A percentile compares a stretch with the other conserved stretches of the same genome.
These are phyloP conservation scores for Acanthococcus lagerstroemiae DNA, from an alignment of 2,888 invertebrate genomes.

Conservation along the genomic window DNA sequence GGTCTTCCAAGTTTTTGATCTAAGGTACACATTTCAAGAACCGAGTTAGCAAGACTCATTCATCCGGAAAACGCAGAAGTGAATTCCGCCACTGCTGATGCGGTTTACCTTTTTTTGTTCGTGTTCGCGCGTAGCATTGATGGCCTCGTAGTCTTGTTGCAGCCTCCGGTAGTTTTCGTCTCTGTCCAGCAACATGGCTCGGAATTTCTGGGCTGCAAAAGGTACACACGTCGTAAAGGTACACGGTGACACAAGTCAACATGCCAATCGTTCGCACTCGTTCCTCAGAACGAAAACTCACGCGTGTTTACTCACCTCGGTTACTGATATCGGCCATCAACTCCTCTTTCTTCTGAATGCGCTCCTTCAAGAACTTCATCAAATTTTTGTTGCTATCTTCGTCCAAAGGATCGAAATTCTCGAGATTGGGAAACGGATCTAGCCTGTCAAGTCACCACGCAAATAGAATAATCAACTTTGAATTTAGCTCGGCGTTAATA, in stretches of 20 bases:
- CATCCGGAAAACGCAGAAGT: too few relatives aligned
- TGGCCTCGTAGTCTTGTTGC: conserved; percentile 53
- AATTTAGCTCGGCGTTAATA: too few relatives aligned
- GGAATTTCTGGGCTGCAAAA: conserved; percentile 45
- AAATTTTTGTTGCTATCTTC: conserved; percentile 55
- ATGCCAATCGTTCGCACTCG: too few relatives aligned
- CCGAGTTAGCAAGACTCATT: too few relatives aligned
- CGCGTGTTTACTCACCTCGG: conserved; percentile 50
- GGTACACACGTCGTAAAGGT: too few relatives aligned
- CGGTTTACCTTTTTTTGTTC: conserved; percentile 55
- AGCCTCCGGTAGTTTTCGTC: background rate
- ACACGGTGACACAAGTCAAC: too few relatives aligned
- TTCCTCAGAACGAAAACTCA: too few relatives aligned
- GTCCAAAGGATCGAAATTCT: conserved; percentile 56
- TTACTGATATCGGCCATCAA: conserved; percentile 54
- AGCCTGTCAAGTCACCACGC: too few relatives aligned
- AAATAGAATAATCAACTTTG: too few relatives aligned
- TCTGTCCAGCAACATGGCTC: conserved; percentile 41
- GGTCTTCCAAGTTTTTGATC: too few relatives aligned
- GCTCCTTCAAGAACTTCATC: conserved; percentile 57
- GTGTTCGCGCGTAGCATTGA: conserved; percentile 58
- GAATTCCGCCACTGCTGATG: too few relatives aligned
- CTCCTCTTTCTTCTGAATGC: conserved; percentile 50
- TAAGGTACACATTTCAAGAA: too few relatives aligned
- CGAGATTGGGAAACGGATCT: conserved; percentile 67